Evolutionary conservation across 1,140 invertebrate genomes (phyloP).

Genomic region (Amyelois transitella): DNA sequence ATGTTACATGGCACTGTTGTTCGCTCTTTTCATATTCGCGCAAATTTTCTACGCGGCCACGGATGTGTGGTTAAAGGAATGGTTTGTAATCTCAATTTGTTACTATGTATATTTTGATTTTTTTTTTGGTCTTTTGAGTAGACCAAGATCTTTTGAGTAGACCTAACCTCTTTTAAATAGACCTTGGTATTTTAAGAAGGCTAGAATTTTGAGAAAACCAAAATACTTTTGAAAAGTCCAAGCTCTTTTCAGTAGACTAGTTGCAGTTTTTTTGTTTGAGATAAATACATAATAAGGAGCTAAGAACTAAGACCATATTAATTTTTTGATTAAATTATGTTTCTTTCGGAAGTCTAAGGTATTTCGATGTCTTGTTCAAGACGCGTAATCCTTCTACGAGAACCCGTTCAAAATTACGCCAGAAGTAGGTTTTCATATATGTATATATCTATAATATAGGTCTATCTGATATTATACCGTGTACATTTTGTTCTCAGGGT

Average conservation of each 20-base stretch:
- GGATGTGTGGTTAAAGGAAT: conserved; percentile 64
- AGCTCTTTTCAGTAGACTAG: neutral
- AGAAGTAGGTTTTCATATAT: no score
- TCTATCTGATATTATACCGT: neutral
- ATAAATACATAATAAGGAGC: no score
- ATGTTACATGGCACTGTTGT: conserved; percentile 61
- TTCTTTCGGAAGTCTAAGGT: no score
- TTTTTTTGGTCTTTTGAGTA: neutral
- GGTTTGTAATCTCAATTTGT: conserved; percentile 47
- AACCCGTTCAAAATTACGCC: no score
- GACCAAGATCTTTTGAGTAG: neutral
- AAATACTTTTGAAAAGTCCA: neutral
- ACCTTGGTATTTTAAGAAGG: no score
- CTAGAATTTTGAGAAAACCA: no score
- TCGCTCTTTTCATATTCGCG: conserved; percentile 67
- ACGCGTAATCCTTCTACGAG: no score
- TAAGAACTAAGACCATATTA: no score
- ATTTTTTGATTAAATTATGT: no score
- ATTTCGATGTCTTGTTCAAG: no score
- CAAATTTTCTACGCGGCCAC: conserved; percentile 61
- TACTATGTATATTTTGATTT: neutral
- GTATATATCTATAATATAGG: no score
- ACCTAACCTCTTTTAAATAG: neutral
- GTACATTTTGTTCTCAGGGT: conserved; percentile 56
- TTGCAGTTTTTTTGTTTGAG: neutral